Evolutionary conservation across 2,113 vertebrate genomes (phyloP).

Genomic region (Microtus oregoni): DNA sequence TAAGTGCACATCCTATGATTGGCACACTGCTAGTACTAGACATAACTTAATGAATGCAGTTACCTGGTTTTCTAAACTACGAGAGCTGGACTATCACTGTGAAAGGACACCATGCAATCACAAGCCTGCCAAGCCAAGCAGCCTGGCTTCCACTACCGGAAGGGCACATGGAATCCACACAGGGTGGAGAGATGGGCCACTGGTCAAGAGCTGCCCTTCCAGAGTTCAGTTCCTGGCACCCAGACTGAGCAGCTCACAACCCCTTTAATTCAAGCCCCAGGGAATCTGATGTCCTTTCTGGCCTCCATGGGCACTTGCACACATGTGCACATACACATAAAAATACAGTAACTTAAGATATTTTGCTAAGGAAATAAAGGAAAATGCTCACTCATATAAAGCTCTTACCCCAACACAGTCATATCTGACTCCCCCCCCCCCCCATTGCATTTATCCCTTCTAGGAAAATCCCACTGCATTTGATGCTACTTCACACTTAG

Average conservation of each 20-base stretch:
- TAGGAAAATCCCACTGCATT: not conserved
- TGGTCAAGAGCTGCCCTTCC: not conserved
- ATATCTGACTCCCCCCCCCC: not conserved
- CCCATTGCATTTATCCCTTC: not conserved
- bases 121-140: too few species aligned
- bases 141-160: not conserved
- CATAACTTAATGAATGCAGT: too few species aligned
- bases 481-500: constrained; percentile 1
- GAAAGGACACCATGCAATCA: too few species aligned
- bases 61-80: too few species aligned
- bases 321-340: too few species aligned
- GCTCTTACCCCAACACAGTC: not conserved
- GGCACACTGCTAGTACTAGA: not conserved
- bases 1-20: not conserved
- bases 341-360: not conserved
- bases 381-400: not conserved
- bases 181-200: too few species aligned
- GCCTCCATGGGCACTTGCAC: too few species aligned
- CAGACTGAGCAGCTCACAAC: not conserved
- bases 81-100: too few species aligned
- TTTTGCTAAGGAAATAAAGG: not conserved
- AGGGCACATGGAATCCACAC: not conserved
- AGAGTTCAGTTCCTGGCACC: not conserved
- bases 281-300: too few species aligned
- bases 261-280: too few species aligned